These are phyloP conservation scores for Labeo calbasu DNA, from an alignment of 2,797 vertebrate species.

Conservation along the genomic window DNA sequence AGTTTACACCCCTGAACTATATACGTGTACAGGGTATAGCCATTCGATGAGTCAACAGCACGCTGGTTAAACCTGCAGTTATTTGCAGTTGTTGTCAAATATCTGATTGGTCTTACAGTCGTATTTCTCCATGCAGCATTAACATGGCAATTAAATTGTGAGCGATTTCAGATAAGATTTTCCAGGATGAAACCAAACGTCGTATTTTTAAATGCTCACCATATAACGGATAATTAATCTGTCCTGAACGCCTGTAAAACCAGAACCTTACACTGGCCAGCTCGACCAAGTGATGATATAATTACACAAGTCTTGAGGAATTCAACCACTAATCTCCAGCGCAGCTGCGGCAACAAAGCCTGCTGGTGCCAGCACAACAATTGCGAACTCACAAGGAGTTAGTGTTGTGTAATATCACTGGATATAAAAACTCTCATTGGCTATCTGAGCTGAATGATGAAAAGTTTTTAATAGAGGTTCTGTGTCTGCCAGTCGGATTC, in stretches of 20 bases:
- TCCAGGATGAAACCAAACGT: conserved; percentile 4
- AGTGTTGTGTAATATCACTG: conserved; percentile 4
- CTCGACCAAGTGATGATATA: conserved; percentile 47
- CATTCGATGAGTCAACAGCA: background rate
- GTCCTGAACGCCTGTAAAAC: conserved; percentile 30
- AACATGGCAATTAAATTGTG: background rate
- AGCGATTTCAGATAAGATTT: background rate
- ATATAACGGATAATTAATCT: conserved; percentile 39
- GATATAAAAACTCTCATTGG: conserved; percentile 4
- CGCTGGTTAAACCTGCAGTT: background rate
- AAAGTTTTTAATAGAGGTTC: background rate
- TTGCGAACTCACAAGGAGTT: background rate
- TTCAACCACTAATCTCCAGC: conserved; percentile 32
- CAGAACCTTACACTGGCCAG: conserved; percentile 9
- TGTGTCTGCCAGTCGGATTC: background rate
- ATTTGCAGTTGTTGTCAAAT: conserved; percentile 4
- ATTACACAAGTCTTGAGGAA: conserved; percentile 49
- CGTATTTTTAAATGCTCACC: background rate
- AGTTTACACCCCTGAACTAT: background rate
- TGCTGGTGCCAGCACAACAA: conserved; percentile 11
- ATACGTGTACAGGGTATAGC: background rate
- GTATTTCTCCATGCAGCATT: background rate
- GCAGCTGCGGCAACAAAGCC: conserved; percentile 52
- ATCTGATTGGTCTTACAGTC: background rate
- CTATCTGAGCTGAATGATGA: conserved; percentile 8